A percentile compares a stretch with the other conserved stretches of the same genome.
These are phyloP conservation scores for Chrysotoxum bicinctum DNA, from an alignment of 2,888 invertebrate species.

Conservation along the genomic window DNA sequence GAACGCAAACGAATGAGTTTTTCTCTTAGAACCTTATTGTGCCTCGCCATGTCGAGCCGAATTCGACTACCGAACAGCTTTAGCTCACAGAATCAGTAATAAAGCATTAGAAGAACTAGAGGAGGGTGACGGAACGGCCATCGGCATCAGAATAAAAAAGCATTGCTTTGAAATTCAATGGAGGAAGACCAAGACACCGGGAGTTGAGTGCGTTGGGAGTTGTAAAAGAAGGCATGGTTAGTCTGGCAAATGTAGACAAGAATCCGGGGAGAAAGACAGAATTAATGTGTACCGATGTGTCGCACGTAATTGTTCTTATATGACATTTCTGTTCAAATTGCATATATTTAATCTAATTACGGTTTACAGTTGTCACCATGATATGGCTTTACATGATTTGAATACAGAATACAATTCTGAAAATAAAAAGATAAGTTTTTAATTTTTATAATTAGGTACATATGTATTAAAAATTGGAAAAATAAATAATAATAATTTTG, in stretches of 20 bases:
- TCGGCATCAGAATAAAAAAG: slow-evolving; percentile 2
- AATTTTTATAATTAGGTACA: no score
- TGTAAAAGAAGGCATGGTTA: not conserved
- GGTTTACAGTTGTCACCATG: no score
- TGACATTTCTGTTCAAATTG: not conserved
- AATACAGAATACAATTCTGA: no score
- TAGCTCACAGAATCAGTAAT: not conserved
- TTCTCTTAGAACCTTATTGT: slow-evolving; percentile 28
- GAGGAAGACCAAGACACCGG: slow-evolving; percentile 31
- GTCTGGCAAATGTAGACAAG: not conserved
- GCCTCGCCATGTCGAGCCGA: not conserved
- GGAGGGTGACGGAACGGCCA: not conserved
- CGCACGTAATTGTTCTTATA: not conserved
- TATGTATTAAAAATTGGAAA: no score
- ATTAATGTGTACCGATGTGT: not conserved
- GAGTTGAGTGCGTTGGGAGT: not conserved
- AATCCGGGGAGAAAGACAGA: not conserved
- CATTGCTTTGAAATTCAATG: slow-evolving; percentile 36
- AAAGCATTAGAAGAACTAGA: not conserved
- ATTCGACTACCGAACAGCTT: not conserved
- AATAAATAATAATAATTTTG: no score
- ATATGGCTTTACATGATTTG: no score
- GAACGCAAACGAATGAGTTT: slow-evolving; percentile 72
- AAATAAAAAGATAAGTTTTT: no score
- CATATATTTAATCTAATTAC: not conserved